Evolutionary conservation across 1,140 invertebrate species (phyloP).

Genomic region (Zaprionus vittiger): DNA sequence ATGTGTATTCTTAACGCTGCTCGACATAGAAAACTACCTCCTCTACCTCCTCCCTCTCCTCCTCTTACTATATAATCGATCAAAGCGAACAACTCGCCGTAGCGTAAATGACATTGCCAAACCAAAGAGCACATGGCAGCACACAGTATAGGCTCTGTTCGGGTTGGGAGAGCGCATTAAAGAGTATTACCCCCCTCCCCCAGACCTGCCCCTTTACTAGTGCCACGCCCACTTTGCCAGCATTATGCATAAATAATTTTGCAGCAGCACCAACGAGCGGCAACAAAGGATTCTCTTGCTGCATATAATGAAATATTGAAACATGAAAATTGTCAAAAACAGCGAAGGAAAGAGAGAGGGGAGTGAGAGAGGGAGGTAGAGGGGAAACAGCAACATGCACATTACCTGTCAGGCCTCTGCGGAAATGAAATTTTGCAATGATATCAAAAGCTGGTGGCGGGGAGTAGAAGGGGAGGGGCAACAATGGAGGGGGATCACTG

Average conservation of each 20-base stretch:
- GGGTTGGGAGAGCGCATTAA: constrained; percentile 31
- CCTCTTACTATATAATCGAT: constrained; percentile 54
- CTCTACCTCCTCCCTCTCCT: not conserved
- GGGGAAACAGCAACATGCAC: constrained; percentile 12
- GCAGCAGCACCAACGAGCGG: constrained; percentile 15
- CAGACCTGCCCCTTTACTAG: not conserved
- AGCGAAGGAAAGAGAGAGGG: constrained; percentile 34
- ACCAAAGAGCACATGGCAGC: constrained; percentile 11
- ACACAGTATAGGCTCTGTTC: constrained; percentile 2
- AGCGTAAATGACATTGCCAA: constrained; percentile 51
- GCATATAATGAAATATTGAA: constrained; percentile 80
- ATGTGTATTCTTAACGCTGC: not conserved
- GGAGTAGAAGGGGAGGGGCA: not conserved
- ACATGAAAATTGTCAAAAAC: constrained; percentile 82
- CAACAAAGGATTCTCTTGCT: constrained; percentile 56
- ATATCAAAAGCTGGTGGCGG: constrained; percentile 31
- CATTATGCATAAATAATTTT: constrained; percentile 80
- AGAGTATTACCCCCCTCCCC: not conserved
- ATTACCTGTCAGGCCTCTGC: constrained; percentile 68
- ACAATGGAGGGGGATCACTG: constrained; percentile 26
- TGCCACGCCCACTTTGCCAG: constrained; percentile 33
- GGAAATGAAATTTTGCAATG: constrained; percentile 81
- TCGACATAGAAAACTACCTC: not conserved
- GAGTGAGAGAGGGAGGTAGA: not conserved
- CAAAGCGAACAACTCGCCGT: constrained; percentile 42